Base-by-base conservation (phyloP, 2,888 invertebrate genomes). In the Thysanoteuthis rhombus region DNA sequence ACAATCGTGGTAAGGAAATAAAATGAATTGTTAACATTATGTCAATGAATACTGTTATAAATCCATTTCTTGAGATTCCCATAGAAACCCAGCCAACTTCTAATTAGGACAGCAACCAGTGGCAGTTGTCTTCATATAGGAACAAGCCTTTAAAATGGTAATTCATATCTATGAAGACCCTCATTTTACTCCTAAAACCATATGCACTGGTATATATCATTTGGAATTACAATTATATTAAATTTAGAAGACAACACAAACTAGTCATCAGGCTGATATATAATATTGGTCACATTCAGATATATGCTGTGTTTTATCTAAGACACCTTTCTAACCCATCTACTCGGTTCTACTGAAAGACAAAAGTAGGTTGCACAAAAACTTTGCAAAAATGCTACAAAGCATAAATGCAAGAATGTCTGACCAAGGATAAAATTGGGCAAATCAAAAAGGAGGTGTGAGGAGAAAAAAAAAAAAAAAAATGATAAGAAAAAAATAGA, bases 291-390 rank as follows among this genome's bases (percentile, higher is more conserved):
- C 75, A 75, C 75, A 75, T 75, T n/a, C 75, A 75, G 52, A 75
- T 75, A 75, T 75, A n/a, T 75, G 75, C 75, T 75, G 75, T 25
- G 52, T 52, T 52, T 19, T 25, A n/a, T n/a, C 12, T 8, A 75
- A 36, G 75, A 75, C 36, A 36, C 36, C n/a, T 75, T 75, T 36
- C n/a, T 75, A 75, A 75, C n/a, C 36, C n/a, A 75, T 75, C 75
- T 75, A 75, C n/a, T 75, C 36, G 19, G n/a, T 75, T 75, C 75
- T 75, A 75, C 36, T 75, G 75, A 75, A 75, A 75, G 75, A 75
- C 75, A 75, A 75, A 75, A 75, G 75, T 75, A 75, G 75, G 75
- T 75, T 75, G 75, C 75, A 75, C 75, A 75, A n/a, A 75, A 75
- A 75, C n/a, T n/a, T 75, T 36, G 75, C 75, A 75, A 75, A 75